phyloP scores from a whole-genome alignment of 2,888 invertebrate species.

The Andricus curvator region DNA sequence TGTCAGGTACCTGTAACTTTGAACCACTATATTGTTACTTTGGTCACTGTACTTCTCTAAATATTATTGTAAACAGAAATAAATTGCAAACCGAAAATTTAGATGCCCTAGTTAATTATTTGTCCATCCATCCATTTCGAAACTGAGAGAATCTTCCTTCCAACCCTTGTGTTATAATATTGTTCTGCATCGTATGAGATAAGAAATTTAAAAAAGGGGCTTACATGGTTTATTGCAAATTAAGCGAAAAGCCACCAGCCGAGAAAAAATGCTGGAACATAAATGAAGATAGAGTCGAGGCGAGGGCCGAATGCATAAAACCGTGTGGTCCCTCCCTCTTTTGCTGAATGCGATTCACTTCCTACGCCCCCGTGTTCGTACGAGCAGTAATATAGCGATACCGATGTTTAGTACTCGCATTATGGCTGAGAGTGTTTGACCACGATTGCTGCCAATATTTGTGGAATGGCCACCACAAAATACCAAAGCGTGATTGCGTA shows the following conservation, averaged over 20 bases:
- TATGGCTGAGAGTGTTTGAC: conserved; percentile 67
- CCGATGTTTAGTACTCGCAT: conserved; percentile 68
- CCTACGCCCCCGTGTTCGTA: conserved; percentile 55
- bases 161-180: not conserved
- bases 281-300: conserved; percentile 52
- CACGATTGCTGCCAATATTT: conserved; percentile 65
- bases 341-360: conserved; percentile 52
- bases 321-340: conserved; percentile 41
- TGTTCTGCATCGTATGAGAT: conserved; percentile 53
- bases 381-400: conserved; percentile 69
- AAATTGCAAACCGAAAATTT: too few species aligned
- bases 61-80: too few species aligned
- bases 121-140: not conserved
- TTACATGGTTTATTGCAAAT: conserved; percentile 69
- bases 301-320: conserved; percentile 46
- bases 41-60: too few species aligned
- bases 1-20: too few species aligned
- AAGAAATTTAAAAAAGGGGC: conserved; percentile 66
- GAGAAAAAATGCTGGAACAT: conserved; percentile 63
- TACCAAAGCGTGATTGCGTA: conserved; percentile 58
- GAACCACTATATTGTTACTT: too few species aligned
- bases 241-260: conserved; percentile 59
- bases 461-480: conserved; percentile 55
- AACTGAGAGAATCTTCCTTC: not conserved
- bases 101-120: too few species aligned